Evolutionary conservation across 2,113 vertebrate species (phyloP), one percentile per base, ranked within the genome.

Genomic region (Acanthisitta chloris): DNA sequence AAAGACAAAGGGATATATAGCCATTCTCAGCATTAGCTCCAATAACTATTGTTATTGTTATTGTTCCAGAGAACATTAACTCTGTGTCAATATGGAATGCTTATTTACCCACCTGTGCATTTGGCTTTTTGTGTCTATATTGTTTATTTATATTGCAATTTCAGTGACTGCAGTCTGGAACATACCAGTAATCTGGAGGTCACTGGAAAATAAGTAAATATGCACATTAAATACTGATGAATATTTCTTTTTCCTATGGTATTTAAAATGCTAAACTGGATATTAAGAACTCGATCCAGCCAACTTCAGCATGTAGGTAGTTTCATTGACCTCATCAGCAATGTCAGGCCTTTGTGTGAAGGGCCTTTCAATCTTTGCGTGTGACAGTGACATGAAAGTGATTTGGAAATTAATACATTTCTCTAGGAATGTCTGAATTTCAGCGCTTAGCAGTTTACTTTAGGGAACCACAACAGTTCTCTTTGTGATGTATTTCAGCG

Each of bases 121-220:
- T 86, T 85, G 76, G 36, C 12, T 87, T 94, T 80, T 81, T 2
- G 0, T n/a, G 12, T 79, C 45, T 71, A 4, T 67, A 25, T 33
- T 59, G 38, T 82, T 92, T 84, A 66, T 94, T 94, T 89, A 84
- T 65, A 79, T 85, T 17, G 48, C 40, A 86, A 61, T 92, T 85
- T 62, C 70, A 84, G 57, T 61, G 43, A 90, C 36, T 54, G n/a
- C 36, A 76, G 58, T 25, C 81, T 89, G 83, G 52, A 89, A 74
- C 10, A 65, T 24, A 24, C 12, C 29, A 59, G 74, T 46, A 93
- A 46, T 61, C 16, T 57, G 65, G 61, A 81, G 52, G 65, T 86
- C 83, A 95, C 46, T 86, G 34, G 23, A 82, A 95, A 96, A 87
- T 48, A 84, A 52, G 46, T 51, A 90, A 91, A 84, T 74, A 91